These are phyloP conservation scores for Scolopax bukidnonensis DNA, from an alignment of 2,797 vertebrate species.

Conservation along the genomic window DNA sequence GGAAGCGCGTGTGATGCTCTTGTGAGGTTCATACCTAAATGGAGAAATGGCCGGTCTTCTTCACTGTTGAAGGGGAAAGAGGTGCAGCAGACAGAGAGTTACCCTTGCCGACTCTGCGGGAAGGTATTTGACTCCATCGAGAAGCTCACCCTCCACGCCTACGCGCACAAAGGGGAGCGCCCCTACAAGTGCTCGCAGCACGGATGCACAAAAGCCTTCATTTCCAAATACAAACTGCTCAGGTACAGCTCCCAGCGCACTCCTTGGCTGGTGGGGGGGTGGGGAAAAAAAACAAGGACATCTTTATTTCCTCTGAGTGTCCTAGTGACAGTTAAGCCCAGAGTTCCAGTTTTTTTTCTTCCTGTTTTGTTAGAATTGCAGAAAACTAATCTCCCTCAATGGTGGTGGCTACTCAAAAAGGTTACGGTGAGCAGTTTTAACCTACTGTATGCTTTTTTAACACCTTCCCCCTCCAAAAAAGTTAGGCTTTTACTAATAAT, in stretches of 20 bases:
- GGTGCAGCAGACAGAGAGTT: slow-evolving; percentile 65
- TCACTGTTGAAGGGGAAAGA: slow-evolving; percentile 69
- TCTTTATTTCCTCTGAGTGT: background rate
- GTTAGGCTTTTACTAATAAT: background rate
- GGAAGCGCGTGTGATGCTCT: slow-evolving; percentile 44
- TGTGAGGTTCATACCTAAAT: slow-evolving; percentile 58
- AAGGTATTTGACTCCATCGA: slow-evolving; percentile 77
- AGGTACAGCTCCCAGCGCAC: slow-evolving; percentile 65
- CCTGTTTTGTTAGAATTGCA: background rate
- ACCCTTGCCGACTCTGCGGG: slow-evolving; percentile 74
- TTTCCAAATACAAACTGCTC: slow-evolving; percentile 82
- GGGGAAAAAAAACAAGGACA: background rate
- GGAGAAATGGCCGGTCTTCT: slow-evolving; percentile 58
- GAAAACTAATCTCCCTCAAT: background rate
- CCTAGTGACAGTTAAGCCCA: background rate
- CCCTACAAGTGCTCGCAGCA: slow-evolving; percentile 77
- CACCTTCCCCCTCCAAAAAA: fast-evolving
- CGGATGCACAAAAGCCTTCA: slow-evolving; percentile 81
- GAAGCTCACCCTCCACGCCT: slow-evolving; percentile 76
- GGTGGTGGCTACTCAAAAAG: background rate
- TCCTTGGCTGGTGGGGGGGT: background rate
- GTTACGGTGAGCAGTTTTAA: background rate
- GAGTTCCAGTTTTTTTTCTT: background rate
- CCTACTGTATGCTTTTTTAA: background rate
- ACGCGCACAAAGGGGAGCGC: slow-evolving; percentile 75